phyloP scores from a whole-genome alignment of 1,140 invertebrate genomes.

The Drosophila suzukii region DNA sequence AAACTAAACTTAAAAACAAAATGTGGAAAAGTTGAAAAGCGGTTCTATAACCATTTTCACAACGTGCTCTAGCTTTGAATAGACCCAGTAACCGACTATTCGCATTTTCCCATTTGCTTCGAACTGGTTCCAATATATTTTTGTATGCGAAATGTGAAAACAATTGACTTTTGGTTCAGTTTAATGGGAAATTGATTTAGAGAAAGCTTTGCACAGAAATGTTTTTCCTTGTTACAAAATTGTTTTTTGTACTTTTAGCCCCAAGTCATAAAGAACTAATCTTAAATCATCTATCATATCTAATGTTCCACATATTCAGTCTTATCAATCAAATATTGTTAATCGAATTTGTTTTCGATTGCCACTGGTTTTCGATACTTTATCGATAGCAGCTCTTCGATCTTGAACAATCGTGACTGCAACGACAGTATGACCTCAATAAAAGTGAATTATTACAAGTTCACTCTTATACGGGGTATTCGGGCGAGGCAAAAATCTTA shows the following conservation, averaged over 20 bases:
- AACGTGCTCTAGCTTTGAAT: slow-evolving; percentile 8
- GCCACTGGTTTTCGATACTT: too few relatives aligned
- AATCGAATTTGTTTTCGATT: background rate
- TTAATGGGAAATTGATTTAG: background rate
- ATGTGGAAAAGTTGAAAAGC: slow-evolving; percentile 42
- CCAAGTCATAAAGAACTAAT: too few relatives aligned
- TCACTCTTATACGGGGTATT: background rate
- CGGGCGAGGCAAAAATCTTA: slow-evolving; percentile 7
- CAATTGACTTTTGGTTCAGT: slow-evolving; percentile 10
- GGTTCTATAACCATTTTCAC: slow-evolving; percentile 45
- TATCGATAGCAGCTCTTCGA: background rate
- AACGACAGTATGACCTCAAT: slow-evolving; percentile 16
- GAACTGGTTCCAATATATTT: slow-evolving; percentile 40
- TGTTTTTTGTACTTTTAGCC: too few relatives aligned
- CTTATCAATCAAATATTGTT: background rate
- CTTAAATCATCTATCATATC: background rate
- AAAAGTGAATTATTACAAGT: slow-evolving; percentile 20
- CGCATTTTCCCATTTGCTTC: slow-evolving; percentile 48
- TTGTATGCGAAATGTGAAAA: background rate
- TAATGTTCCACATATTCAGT: background rate
- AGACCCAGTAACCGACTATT: slow-evolving; percentile 38
- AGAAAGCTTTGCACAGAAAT: slow-evolving; percentile 17
- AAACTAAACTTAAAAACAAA: slow-evolving; percentile 5
- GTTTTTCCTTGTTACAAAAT: background rate
- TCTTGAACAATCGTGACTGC: slow-evolving; percentile 3